Conservation (phyloP, 2,888 invertebrate species). For the Hypolimnas misippus region DNA sequence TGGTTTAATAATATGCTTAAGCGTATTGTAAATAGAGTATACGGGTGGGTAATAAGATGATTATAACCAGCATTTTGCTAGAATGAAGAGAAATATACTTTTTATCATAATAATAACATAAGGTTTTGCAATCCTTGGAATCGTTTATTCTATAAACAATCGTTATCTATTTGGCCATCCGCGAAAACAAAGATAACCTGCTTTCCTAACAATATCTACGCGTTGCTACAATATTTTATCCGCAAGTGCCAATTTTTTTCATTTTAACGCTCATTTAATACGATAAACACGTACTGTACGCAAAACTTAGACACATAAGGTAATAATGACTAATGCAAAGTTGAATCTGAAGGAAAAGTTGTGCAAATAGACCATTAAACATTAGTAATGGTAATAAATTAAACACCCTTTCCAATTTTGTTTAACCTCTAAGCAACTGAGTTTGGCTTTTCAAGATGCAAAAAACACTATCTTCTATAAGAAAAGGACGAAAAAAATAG, state of each 20-base stretch:
- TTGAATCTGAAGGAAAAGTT: no score
- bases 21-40: background rate
- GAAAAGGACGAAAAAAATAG: constrained; percentile 5
- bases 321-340: no score
- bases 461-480: background rate
- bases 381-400: background rate
- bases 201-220: constrained; percentile 8
- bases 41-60: background rate
- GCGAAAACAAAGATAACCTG: constrained; percentile 24
- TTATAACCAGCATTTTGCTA: background rate
- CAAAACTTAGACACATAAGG: no score
- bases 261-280: no score
- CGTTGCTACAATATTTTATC: background rate
- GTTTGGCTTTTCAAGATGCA: background rate
- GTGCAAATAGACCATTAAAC: no score
- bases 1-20: background rate
- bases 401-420: background rate
- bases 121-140: background rate
- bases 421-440: no score
- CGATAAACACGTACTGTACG: no score
- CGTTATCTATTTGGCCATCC: constrained; percentile 13
- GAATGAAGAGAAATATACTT: background rate
- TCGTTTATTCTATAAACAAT: constrained; percentile 3
- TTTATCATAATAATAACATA: background rate
- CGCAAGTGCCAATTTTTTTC: background rate